Evolutionary conservation across 2,113 vertebrate genomes (phyloP).

Genomic region (Brachypteracias leptosomus): DNA sequence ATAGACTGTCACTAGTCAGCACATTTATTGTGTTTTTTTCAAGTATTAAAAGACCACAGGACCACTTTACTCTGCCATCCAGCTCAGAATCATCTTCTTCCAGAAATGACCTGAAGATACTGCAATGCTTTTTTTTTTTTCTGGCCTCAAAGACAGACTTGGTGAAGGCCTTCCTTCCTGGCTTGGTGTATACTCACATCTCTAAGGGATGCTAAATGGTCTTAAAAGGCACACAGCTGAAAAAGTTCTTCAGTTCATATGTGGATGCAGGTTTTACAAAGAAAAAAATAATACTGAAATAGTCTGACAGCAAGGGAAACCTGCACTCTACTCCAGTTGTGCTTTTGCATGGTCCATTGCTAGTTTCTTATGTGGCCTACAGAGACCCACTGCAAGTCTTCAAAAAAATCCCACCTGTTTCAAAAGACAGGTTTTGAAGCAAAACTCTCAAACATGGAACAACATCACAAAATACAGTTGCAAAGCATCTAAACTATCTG

Average conservation of each 20-base stretch:
- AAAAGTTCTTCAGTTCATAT: background rate
- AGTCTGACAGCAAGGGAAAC: background rate
- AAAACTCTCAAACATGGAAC: background rate
- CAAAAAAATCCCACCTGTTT: background rate
- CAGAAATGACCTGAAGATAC: accelerated
- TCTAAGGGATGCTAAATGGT: background rate
- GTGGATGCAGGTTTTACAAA: background rate
- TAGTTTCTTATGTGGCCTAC: background rate
- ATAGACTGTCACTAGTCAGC: background rate
- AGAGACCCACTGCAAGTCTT: background rate
- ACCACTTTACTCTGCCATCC: background rate
- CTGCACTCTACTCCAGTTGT: background rate
- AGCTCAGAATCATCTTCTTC: background rate
- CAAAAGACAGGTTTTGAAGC: background rate
- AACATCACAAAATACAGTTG: background rate
- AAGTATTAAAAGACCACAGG: background rate
- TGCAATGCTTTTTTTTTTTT: background rate
- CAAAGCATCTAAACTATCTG: background rate
- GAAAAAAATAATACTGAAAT: background rate
- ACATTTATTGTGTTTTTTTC: background rate
- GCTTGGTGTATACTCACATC: background rate
- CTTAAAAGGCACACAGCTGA: background rate
- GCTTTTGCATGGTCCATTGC: background rate
- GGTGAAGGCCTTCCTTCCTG: background rate
- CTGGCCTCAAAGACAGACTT: background rate